Evolutionary conservation across 2,888 invertebrate genomes (phyloP), one percentile per base, ranked within the genome.

Genomic region (Heliconius ismenius): DNA sequence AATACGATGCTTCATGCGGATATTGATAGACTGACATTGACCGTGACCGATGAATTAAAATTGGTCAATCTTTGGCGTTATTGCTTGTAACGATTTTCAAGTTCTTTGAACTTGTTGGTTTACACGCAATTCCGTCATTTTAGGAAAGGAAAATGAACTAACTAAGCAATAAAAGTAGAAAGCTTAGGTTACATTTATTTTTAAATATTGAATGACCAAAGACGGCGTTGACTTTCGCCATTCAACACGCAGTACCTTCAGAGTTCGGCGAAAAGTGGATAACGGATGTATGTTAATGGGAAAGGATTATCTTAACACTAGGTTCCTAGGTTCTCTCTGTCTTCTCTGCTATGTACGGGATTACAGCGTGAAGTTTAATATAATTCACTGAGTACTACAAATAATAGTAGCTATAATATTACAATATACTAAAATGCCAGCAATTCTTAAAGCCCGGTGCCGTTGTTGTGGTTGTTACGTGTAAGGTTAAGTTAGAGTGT

Each of bases 401-500:
- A 49, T 21, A 49, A 15, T 49, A 49, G 18, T 49, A 49, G 18
- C 18, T 21, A 21, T 21, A 49, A 49, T 49, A 49, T 49, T 58
- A 58, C 21, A 58, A 58, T 58, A 58, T 58, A 21, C 2, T 13
- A 69, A 69, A 32, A 11, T 28, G 32, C 32, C 24, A 32, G 32
- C 58, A 58, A 70, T 70, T 70, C 54, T 36, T 24, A 36, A 58
- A 58, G 32, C 58, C 32, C 28, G 11, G n/a, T 36, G 32, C 58
- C 15, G 15, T 28, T 58, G 58, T 13, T 58, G 58, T 58, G 58
- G 58, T 70, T 70, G 70, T 70, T 70, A 70, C 70, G 26, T 62
- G 26, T 39, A 73, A 73, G 73, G 62, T 63, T 73, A n/a, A 63
- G 26, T 73, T 39, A 73, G 36, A 70, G n/a, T 70, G 63, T 73